phyloP scores from a whole-genome alignment of 2,113 vertebrate genomes.

The Eulemur macaco region DNA sequence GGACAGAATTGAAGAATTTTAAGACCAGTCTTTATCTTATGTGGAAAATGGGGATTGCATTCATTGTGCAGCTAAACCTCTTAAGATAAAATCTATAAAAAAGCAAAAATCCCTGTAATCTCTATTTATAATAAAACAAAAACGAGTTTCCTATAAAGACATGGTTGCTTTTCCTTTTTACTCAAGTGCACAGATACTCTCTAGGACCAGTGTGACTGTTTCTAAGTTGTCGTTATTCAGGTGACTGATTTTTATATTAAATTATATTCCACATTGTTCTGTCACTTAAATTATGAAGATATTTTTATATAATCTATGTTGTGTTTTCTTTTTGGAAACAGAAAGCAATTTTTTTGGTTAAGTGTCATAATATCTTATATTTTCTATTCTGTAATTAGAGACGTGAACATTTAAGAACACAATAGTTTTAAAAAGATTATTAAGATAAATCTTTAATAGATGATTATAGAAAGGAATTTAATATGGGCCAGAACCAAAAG shows the following conservation, averaged over 20 bases:
- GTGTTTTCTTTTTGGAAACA: not conserved
- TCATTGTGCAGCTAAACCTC: not conserved
- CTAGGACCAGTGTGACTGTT: not conserved
- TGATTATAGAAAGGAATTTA: slow-evolving; percentile 34
- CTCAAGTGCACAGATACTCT: not conserved
- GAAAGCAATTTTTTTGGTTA: not conserved
- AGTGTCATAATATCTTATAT: slow-evolving; percentile 14
- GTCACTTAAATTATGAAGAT: not conserved
- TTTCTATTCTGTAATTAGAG: slow-evolving; percentile 29
- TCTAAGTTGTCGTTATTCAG: slow-evolving; percentile 29
- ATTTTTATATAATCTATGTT: not conserved
- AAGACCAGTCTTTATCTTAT: not conserved
- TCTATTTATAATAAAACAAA: not conserved
- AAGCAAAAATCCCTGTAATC: not conserved
- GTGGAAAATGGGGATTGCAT: not conserved
- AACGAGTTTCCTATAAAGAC: not conserved
- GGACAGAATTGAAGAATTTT: not conserved
- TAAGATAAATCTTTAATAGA: slow-evolving; percentile 24
- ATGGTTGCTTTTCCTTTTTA: not conserved
- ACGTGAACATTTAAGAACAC: not conserved
- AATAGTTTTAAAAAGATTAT: slow-evolving; percentile 31
- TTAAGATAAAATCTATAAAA: not conserved
- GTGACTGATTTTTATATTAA: slow-evolving; percentile 30
- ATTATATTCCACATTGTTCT: not conserved
- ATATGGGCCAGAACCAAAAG: not conserved